Base-by-base conservation (phyloP, 2,113 vertebrate species). In the Capricornis sumatraensis region DNA sequence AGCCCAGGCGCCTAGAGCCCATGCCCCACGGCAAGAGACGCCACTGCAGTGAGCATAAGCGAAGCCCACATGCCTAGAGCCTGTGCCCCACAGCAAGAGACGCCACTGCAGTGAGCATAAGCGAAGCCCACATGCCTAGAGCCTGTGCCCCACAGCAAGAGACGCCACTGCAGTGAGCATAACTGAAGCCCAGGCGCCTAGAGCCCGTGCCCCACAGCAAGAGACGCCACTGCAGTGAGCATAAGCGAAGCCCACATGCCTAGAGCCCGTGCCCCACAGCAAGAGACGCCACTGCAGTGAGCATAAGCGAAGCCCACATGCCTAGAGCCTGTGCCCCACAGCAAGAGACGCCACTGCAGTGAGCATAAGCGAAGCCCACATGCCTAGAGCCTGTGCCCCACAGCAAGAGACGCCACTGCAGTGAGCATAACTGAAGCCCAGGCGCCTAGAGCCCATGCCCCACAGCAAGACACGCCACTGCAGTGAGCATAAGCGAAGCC, bases 141-240 rank as follows among this genome's bases (percentile, higher is more conserved):
- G 62, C 62, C 33, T 0, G 33, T 67, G 62, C 62, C n/a, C 62
- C 33, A 19, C 62, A 64, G 5, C 58, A 19, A 25, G 36, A 40
- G 19, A 40, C 6, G 36, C 36, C 36, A 40, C 67, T 74, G 67
- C 5, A 40, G 11, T 14, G 13, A 50, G 47, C 12, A 50, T 14
- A 50, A 50, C 2, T 3, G 3, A n/a, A n/a, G 15, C 33, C 30
- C 33, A 67, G 2, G 3, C 0, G 16, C 33, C 62, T 4, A 67
- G 33, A 67, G 62, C 62, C 33, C 0, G 33, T 67, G 62, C 62
- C n/a, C 62, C 16, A 19, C 62, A 64, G 5, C 58, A 19, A 25
- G 36, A 40, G 21, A 40, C 3, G 67, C 36, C 36, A 40, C 67
- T 74, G 67, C 5, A 40, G 13, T 3, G 71, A 74, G 71, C 12